A percentile compares a stretch with the other conserved stretches of the same genome.
Evolutionary conservation across 2,888 invertebrate genomes (phyloP).

Genomic region (Abrostola tripartita): DNA sequence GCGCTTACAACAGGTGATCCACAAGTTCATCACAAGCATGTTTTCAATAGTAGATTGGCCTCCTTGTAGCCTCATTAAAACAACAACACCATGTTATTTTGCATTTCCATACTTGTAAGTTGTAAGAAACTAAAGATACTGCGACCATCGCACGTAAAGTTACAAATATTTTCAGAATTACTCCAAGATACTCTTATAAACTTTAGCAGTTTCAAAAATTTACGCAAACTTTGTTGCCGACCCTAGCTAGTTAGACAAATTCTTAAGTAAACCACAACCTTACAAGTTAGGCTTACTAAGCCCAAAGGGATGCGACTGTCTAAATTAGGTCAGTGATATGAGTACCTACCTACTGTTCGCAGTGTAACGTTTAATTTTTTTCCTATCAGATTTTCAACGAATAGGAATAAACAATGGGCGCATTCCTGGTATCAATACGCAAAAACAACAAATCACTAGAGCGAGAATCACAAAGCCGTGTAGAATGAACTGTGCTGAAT

Average conservation of each 20-base stretch:
- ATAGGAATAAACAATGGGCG: background rate
- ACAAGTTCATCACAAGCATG: too few species aligned
- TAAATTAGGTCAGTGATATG: slow-evolving; percentile 10
- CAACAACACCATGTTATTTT: too few species aligned
- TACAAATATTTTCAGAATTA: slow-evolving; percentile 16
- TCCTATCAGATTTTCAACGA: background rate
- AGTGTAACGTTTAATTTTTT: background rate
- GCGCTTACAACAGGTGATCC: too few species aligned
- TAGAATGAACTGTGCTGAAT: slow-evolving; percentile 2
- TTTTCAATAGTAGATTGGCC: too few species aligned
- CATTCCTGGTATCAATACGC: background rate
- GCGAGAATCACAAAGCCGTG: background rate
- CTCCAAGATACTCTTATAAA: slow-evolving; percentile 18
- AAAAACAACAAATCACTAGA: slow-evolving; percentile 6
- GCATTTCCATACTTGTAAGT: background rate
- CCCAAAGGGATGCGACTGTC: slow-evolving; percentile 13
- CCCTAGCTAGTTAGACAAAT: slow-evolving; percentile 27
- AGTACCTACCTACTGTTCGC: too few species aligned
- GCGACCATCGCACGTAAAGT: background rate
- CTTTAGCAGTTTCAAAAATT: slow-evolving; percentile 29
- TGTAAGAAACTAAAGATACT: slow-evolving; percentile 5
- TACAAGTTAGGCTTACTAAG: slow-evolving; percentile 17
- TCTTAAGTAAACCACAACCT: slow-evolving; percentile 36
- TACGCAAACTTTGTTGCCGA: slow-evolving; percentile 19
- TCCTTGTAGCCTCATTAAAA: too few species aligned